phyloP scores from a whole-genome alignment of 2,113 vertebrate species.

The Tringa solitaria region DNA sequence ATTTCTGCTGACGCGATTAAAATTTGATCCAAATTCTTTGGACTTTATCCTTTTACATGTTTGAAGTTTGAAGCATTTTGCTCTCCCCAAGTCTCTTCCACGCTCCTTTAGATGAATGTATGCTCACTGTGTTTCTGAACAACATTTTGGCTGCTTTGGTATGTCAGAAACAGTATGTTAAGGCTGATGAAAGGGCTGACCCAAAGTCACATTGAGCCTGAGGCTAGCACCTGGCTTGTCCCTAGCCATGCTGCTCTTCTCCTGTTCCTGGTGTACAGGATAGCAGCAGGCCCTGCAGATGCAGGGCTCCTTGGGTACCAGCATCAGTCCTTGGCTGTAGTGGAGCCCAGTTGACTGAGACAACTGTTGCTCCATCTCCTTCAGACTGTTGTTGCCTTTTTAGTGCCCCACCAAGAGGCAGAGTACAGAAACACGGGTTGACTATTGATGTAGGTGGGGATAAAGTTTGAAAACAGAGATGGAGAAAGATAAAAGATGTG shows the following conservation, averaged over 20 bases:
- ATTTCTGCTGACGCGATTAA: neutral
- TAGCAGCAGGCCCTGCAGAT: neutral
- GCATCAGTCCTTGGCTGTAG: neutral
- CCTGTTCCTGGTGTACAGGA: neutral
- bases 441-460: neutral
- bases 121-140: neutral
- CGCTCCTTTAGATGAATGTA: neutral
- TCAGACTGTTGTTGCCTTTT: neutral
- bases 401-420: neutral
- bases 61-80: neutral
- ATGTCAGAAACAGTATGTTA: neutral
- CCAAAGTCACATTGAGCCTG: neutral
- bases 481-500: neutral
- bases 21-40: neutral
- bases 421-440: neutral
- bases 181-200: neutral
- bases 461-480: neutral
- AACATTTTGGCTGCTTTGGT: neutral
- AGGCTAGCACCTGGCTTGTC: neutral
- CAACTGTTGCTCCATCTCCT: neutral
- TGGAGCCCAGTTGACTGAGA: neutral
- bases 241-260: fast-evolving
- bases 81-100: neutral
- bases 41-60: neutral
- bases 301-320: fast-evolving